Evolutionary conservation across 2,113 vertebrate genomes (phyloP), one percentile per base, ranked within the genome.

Genomic region (Pionites leucogaster): DNA sequence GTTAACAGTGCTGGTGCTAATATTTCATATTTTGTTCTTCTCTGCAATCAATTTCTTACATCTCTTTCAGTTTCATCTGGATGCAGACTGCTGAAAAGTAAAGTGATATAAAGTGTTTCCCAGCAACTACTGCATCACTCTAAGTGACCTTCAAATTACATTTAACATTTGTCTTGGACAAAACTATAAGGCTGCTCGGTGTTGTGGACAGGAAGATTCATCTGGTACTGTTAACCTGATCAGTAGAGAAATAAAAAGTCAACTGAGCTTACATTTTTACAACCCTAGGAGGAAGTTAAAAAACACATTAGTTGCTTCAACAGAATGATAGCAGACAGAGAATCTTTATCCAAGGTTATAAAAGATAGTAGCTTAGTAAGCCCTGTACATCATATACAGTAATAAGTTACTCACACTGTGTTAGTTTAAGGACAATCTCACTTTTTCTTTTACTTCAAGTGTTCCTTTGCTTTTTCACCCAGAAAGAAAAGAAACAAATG

Each of bases 91-190:
- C 77, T 96, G 93, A 88, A 97, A 94, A 62, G 35, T 88, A 81
- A 95, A 95, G 68, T 87, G 59, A 95, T 97, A 97, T 90, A 91
- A 97, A 97, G 67, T 91, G 75, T 70, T 96, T 97, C 71, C 85
- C 89, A 94, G 92, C 70, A 97, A 96, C 44, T 83, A 79, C 62
- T 81, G 25, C 81, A 96, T 95, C 89, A 95, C 25, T 97, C 97
- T 75, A 41, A 72, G 64, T 94, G 91, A 97, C 85, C 94, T 98
- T 97, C 91, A 97, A 87, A 97, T 98, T 97, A 79, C 25, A 75
- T 93, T 82, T 86, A 95, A 86, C 65, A 82, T 96, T 97, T 92
- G 50, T 95, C 93, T 97, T 95, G 39, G 75, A 80, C 57, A 92
- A 93, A 96, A 78, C n/a, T 94, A n/a, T 85, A 80, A 23, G 18